These are phyloP conservation scores for Drosophila truncata DNA, from an alignment of 1,140 invertebrate genomes.

Conservation along the genomic window DNA sequence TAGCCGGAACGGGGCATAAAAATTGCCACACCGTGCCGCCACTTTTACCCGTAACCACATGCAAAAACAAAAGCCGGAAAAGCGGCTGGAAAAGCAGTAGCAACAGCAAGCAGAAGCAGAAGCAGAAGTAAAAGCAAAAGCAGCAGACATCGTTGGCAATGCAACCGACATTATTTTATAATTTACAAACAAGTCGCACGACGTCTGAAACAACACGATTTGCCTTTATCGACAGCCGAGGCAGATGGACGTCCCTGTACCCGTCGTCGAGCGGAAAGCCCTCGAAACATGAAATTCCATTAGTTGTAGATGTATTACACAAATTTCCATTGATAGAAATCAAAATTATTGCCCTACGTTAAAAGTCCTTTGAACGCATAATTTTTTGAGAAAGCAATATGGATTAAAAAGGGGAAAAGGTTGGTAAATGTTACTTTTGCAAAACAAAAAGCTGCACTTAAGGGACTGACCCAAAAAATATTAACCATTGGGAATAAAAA, in stretches of 20 bases:
- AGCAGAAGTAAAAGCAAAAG: slow-evolving; percentile 15
- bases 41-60: slow-evolving; percentile 24
- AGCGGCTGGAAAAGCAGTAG: slow-evolving; percentile 2
- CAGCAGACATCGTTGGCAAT: slow-evolving; percentile 58
- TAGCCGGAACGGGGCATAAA: slow-evolving; percentile 69
- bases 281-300: slow-evolving; percentile 65
- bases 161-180: slow-evolving; percentile 80
- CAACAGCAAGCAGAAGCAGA: slow-evolving; percentile 4
- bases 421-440: neutral
- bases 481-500: neutral
- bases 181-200: slow-evolving; percentile 76
- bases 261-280: neutral
- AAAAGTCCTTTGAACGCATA: slow-evolving; percentile 25
- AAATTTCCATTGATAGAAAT: slow-evolving; percentile 69
- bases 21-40: slow-evolving; percentile 48
- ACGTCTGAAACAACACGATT: slow-evolving; percentile 72
- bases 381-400: slow-evolving; percentile 21
- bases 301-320: slow-evolving; percentile 49
- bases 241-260: slow-evolving; percentile 11
- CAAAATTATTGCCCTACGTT: slow-evolving; percentile 46
- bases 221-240: slow-evolving; percentile 68
- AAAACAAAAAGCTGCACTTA: neutral
- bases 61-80: slow-evolving; percentile 49
- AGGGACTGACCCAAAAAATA: neutral
- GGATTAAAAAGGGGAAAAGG: neutral